A percentile compares a stretch with the other conserved stretches of the same genome.
Conservation (phyloP, 2,888 invertebrate species). For the Cryptocephalus moraei region DNA sequence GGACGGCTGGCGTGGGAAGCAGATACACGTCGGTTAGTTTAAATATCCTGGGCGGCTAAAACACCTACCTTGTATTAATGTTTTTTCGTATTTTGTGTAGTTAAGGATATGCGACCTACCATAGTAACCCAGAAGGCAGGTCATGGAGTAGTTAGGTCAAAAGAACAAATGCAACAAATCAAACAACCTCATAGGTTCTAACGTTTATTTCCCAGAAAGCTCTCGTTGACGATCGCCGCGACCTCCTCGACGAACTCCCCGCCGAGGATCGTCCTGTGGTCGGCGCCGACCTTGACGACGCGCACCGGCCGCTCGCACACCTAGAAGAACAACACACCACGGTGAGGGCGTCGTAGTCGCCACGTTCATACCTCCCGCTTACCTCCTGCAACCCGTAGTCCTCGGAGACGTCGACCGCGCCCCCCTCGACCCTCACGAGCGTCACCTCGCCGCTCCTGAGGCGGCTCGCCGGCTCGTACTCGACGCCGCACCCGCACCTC, state of each 20-base stretch:
- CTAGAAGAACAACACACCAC: constrained; percentile 8
- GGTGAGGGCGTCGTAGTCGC: neutral
- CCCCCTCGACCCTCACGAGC: constrained; percentile 9
- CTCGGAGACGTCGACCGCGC: constrained; percentile 6
- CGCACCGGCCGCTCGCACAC: constrained; percentile 10
- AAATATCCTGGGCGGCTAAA: too few relatives aligned
- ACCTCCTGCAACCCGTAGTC: constrained; percentile 16
- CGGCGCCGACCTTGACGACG: constrained; percentile 11
- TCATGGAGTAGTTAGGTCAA: too few relatives aligned
- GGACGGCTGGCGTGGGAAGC: too few relatives aligned
- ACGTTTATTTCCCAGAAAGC: too few relatives aligned
- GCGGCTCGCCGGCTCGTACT: constrained; percentile 8
- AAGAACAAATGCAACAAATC: too few relatives aligned
- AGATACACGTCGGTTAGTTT: too few relatives aligned
- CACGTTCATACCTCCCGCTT: neutral
- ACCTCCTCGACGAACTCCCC: constrained; percentile 9
- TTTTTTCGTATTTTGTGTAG: too few relatives aligned
- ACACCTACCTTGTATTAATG: too few relatives aligned
- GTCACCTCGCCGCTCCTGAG: constrained; percentile 10
- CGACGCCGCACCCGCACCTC: constrained; percentile 9
- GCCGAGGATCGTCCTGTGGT: constrained; percentile 12
- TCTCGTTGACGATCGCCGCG: constrained; percentile 10
- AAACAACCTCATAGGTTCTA: too few relatives aligned
- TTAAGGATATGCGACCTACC: too few relatives aligned
- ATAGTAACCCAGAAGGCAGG: too few relatives aligned